Evolutionary conservation across 2,888 invertebrate genomes (phyloP), one percentile per base, ranked within the genome.

Genomic region (Napeogenes sylphis): DNA sequence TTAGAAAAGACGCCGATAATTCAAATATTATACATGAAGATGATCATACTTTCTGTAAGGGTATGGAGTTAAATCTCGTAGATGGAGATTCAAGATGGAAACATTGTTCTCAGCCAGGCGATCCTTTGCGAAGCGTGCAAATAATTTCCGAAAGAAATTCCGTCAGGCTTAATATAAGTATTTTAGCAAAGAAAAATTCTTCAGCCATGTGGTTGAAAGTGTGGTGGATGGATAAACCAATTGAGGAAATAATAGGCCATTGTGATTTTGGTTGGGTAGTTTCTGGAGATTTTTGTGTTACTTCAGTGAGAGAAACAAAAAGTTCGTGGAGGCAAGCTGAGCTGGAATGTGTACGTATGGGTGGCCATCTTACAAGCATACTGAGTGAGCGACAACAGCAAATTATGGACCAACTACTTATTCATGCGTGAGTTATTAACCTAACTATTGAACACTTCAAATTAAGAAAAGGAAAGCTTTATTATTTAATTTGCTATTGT

Each of bases 181-280:
- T 90, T 57, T 65, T 81, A 6, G 86, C 83, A 0, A 89, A 87
- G 71, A 83, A 78, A 66, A 83, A 84, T 68, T 79, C 84, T 0
- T 82, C 85, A 8, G 83, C 90, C 4, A 91, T 92, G 84, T 91
- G 92, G 83, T 72, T 94, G 71, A 92, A 92, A 69, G 91, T 93
- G 63, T 92, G 92, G 80, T 94, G 94, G 86, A 91, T 91, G 79
- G 93, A 94, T 56, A 92, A 93, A 70, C 90, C 93, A 1, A 82
- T 94, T 3, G 90, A 92, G 4, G 92, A 92, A 33, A 80, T 94
- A 2, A 92, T 93, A 33, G 92, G 93, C 0, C 91, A 92, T 69
- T 95, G 95, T 80, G 93, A 93, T 55, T 95, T 93, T 71, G 94
- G 94, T 0, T 95, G 94, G 94, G 92, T 94, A 64, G 84, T 92